Percentiles rank a stretch among this genome's conserved stretches.
These are phyloP conservation scores for Eurytoma adleriae DNA, from an alignment of 2,888 invertebrate genomes.

Conservation along the genomic window DNA sequence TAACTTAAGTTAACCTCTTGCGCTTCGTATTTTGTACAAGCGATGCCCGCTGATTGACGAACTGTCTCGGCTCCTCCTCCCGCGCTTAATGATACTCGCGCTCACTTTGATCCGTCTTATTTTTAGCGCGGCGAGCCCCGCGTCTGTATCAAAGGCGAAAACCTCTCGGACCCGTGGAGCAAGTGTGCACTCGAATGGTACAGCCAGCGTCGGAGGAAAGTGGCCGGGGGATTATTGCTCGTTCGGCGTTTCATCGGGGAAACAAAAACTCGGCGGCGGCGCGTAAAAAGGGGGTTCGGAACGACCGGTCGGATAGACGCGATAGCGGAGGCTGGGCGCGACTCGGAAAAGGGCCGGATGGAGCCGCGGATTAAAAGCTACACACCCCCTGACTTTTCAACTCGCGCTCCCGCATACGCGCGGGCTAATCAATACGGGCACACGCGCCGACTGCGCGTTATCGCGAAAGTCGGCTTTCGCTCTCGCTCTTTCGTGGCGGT, in stretches of 20 bases:
- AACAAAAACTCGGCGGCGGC: constrained; percentile 40
- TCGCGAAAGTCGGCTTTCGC: constrained; percentile 27
- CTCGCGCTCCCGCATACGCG: background rate
- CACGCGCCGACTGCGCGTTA: constrained; percentile 7
- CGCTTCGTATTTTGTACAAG: background rate
- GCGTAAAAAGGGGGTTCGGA: constrained; percentile 35
- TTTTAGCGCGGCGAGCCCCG: too few species aligned
- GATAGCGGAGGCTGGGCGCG: constrained; percentile 38
- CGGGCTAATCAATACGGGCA: constrained; percentile 44
- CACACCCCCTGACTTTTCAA: constrained; percentile 56
- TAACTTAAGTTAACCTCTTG: background rate
- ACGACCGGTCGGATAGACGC: constrained; percentile 34
- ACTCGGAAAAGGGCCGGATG: constrained; percentile 46
- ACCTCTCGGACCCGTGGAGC: too few species aligned
- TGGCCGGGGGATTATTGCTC: constrained; percentile 20
- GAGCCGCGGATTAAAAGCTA: constrained; percentile 57
- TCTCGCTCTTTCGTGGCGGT: background rate
- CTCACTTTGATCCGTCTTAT: too few species aligned
- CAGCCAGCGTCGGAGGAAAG: constrained; percentile 36
- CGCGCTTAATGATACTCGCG: background rate
- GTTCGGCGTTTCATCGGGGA: constrained; percentile 39
- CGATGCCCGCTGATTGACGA: background rate
- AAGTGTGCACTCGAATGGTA: too few species aligned
- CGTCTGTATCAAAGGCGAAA: too few species aligned
- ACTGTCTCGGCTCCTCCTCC: too few species aligned